These are phyloP conservation scores for Ischnura elegans DNA, from an alignment of 2,888 invertebrate species.

Conservation along the genomic window DNA sequence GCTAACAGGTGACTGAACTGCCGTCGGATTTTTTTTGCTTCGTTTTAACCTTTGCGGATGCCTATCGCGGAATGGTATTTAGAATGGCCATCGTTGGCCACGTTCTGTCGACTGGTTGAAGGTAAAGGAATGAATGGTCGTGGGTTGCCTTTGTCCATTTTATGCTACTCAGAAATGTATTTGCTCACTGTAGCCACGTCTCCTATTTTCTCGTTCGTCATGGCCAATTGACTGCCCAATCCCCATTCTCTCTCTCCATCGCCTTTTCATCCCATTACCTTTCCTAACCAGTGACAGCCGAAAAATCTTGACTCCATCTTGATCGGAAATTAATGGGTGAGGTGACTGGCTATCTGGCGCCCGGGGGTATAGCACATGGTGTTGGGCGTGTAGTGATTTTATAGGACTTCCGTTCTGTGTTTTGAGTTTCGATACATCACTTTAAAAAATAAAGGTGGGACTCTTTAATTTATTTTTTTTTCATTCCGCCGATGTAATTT, in stretches of 20 bases:
- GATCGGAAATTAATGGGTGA: conserved; percentile 1
- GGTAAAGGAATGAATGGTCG: background rate
- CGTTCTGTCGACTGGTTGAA: background rate
- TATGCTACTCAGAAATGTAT: background rate
- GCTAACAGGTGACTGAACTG: background rate
- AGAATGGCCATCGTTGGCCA: background rate
- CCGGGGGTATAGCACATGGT: background rate
- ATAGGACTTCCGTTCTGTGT: background rate
- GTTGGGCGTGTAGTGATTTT: background rate
- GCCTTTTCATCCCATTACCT: conserved; percentile 16
- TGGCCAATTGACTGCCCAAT: background rate
- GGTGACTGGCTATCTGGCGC: background rate
- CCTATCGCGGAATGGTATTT: background rate
- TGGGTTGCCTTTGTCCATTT: background rate
- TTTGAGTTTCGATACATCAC: background rate
- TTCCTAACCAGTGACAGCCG: background rate
- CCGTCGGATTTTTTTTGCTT: background rate
- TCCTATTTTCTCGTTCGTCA: background rate
- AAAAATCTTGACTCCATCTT: conserved; percentile 10
- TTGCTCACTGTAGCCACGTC: background rate
- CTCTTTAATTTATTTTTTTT: too few species aligned
- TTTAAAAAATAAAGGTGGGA: background rate
- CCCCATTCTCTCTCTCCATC: background rate
- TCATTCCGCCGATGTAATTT: background rate
- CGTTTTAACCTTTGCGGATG: background rate